Conservation (phyloP, 2,113 vertebrate species). For the Numenius arquata region DNA sequence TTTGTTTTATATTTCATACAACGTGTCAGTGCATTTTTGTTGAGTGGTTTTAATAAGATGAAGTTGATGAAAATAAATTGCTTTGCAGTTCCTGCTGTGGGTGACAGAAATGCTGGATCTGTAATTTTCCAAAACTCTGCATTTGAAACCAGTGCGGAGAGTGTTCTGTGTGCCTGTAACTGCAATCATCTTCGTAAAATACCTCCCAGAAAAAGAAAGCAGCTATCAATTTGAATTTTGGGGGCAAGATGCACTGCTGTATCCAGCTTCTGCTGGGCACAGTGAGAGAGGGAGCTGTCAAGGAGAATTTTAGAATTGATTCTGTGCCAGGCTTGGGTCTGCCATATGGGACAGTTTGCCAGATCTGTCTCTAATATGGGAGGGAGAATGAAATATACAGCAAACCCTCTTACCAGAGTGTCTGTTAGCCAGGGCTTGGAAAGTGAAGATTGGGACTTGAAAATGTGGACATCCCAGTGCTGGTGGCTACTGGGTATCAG, state of each 20-base stretch:
- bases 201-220: not conserved
- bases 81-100: constrained; percentile 54
- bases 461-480: not conserved
- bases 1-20: constrained; percentile 58
- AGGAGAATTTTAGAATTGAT: not conserved
- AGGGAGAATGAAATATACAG: not conserved
- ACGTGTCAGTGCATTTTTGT: constrained; percentile 40
- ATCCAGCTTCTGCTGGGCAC: not conserved
- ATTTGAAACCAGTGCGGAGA: not conserved
- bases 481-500: fast-evolving
- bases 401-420: not conserved
- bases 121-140: constrained; percentile 47
- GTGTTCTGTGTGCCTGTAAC: not conserved
- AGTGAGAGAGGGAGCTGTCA: not conserved
- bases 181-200: not conserved
- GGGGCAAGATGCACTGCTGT: not conserved
- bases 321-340: not conserved
- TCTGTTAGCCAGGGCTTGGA: not conserved
- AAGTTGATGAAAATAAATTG: constrained; percentile 68
- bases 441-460: not conserved
- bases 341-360: not conserved
- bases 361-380: not conserved
- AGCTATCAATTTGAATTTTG: not conserved
- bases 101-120: constrained; percentile 58
- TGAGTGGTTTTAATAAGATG: constrained; percentile 58